Conservation (phyloP, 53 echinoderm and acorn worm species). For the Glandiceps talaboti region DNA sequence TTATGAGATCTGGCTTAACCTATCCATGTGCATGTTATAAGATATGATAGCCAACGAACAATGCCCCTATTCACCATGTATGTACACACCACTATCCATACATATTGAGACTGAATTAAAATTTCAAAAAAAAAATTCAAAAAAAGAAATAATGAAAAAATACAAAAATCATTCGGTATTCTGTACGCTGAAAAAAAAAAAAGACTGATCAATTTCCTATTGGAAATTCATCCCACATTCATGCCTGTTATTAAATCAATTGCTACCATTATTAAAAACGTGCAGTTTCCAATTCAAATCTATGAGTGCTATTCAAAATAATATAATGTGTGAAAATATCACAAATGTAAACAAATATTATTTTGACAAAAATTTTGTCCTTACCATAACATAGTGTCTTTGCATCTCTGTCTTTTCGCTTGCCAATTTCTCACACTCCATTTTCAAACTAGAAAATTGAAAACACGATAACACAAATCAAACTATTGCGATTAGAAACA, state of each 20-base stretch:
- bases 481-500: too few species aligned
- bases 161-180: neutral
- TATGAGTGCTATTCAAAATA: too few species aligned
- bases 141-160: too few species aligned
- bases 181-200: neutral
- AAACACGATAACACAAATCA: too few species aligned
- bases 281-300: too few species aligned
- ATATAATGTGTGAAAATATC: too few species aligned
- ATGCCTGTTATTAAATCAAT: too few species aligned
- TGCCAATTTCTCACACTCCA: slow-evolving; percentile 99
- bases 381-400: slow-evolving; percentile 97
- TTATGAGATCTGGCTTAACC: neutral
- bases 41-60: neutral
- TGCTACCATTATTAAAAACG: too few species aligned
- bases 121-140: too few species aligned
- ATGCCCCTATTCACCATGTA: neutral
- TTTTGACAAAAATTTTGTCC: too few species aligned
- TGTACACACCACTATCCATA: neutral
- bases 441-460: slow-evolving; percentile 86
- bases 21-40: neutral
- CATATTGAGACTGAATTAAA: neutral
- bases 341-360: too few species aligned
- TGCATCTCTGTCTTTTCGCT: slow-evolving; percentile 99
- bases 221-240: too few species aligned
- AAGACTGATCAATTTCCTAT: neutral